Evolutionary conservation across 2,888 invertebrate species (phyloP), one percentile per base, ranked within the genome.

Genomic region (Polydrusus pterygomalis): DNA sequence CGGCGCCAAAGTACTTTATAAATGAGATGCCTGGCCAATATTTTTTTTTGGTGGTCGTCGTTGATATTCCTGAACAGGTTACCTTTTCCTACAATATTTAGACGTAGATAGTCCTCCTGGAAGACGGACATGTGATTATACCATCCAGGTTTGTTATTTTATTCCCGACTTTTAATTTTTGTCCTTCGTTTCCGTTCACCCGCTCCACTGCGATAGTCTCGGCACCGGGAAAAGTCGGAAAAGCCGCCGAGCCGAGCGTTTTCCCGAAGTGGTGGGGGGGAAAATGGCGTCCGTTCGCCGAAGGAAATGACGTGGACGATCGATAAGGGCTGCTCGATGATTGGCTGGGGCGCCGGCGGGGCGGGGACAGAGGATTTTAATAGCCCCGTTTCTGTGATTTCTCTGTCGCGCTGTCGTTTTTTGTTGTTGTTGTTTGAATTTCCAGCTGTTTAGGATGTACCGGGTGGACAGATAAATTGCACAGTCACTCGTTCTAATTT

Each of bases 271-370:
- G 40, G 77, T 67, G 77, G 74, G 77, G 77, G 77, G 67, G 70
- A 74, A 77, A 74, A 77, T 77, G 77, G 77, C 77, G 77, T 34
- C 77, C 63, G 63, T 49, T 30, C 47, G 65, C 63, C 62, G 65
- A 76, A 74, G 77, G 74, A 77, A 74, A 70, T 77, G 77, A 77
- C 77, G 77, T 77, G 47, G 38, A 54, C 77, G 74, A 77, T 77
- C 77, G 77, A 77, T 77, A 77, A 20, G 43, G 54, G 38, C 56
- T 30, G 45, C 45, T 64, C 51, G 64, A 56, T 49, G 70, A 74
- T 74, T 74, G 77, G 74, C 70, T 51, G 38, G 70, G 56, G 56
- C 25, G 20, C 60, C 45, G 43, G 62, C n/a, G 54, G 70, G 74
- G 77, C 74, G 76, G 71, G 64, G 51, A 34, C 67, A 38, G 40